Base-by-base conservation (phyloP, 2,113 vertebrate species). In the Tyrannus savana region DNA sequence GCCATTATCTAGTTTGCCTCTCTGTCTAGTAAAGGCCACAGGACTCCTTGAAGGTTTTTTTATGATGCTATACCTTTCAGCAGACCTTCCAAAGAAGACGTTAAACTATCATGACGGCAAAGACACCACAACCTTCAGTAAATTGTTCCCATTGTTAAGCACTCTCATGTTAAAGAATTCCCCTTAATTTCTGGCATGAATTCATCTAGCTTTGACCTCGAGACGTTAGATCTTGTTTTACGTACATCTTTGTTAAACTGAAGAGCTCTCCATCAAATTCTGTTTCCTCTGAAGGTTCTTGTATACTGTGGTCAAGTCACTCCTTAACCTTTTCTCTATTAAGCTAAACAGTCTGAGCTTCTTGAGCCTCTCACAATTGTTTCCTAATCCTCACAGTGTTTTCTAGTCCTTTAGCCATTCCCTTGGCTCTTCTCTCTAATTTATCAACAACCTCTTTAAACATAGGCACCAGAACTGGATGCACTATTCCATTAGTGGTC, bases 271-370 rank as follows among this genome's bases (percentile, higher is more conserved):
- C 85, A 95, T 97, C 95, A 96, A 76, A 85, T 93, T 89, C 86
- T 89, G 80, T 77, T 97, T 93, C 93, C 90, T 92, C 64, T 89
- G 93, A 95, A 93, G 84, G 68, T 95, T 92, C 89, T 95, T 96
- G 94, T 95, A 81, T 95, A 84, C 64, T 78, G 68, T 87, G 94
- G 80, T 84, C 89, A 87, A 96, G 84, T 92, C 91, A 93, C 85
- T 96, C 84, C 96, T 97, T 97, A 97, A 97, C 95, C 96, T 97
- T 95, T 93, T 94, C 89, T 95, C 93, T 94, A 74, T 89, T 97
- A 96, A 92, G 86, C 93, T 95, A 97, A 96, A 95, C 95, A 96
- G 52, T 90, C 91, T 95, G 91, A 97, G 93, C 96, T 97, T 90
- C 95, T 96, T 96, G 93, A 97, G 95, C 95, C 94, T 84, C 93